These are phyloP conservation scores for Leptinotarsa defecta DNA, from an alignment of 1,140 invertebrate species.

Conservation along the genomic window DNA sequence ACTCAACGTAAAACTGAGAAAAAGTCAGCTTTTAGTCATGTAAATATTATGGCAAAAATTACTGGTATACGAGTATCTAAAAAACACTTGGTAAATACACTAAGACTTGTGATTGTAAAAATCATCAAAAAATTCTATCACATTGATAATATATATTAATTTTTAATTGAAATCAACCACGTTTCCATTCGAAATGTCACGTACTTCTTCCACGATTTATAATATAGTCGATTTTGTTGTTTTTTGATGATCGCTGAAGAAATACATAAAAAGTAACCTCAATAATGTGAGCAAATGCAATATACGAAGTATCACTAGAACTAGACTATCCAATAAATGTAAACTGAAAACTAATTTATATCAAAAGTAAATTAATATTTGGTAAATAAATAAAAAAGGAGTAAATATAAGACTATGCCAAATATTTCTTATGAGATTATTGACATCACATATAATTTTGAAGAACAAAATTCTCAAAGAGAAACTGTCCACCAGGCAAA, in stretches of 20 bases:
- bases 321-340: slow-evolving; percentile 1
- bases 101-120: slow-evolving; percentile 57
- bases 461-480: slow-evolving; percentile 45
- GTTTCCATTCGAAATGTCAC: slow-evolving; percentile 14
- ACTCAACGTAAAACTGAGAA: slow-evolving; percentile 36
- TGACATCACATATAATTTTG: slow-evolving; percentile 57
- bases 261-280: not conserved
- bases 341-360: slow-evolving; percentile 30
- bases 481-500: slow-evolving; percentile 35
- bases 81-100: slow-evolving; percentile 55
- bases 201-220: slow-evolving; percentile 22
- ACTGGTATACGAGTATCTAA: slow-evolving; percentile 57
- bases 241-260: slow-evolving; percentile 6
- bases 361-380: slow-evolving; percentile 47
- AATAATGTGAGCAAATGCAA: slow-evolving; percentile 51
- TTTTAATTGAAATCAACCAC: slow-evolving; percentile 36
- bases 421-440: slow-evolving; percentile 53
- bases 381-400: slow-evolving; percentile 45
- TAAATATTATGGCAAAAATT: slow-evolving; percentile 55
- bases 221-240: slow-evolving; percentile 11
- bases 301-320: slow-evolving; percentile 45
- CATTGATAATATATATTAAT: slow-evolving; percentile 55
- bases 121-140: slow-evolving; percentile 58
- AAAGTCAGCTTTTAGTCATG: slow-evolving; percentile 42
- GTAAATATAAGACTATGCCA: slow-evolving; percentile 45